Base-by-base conservation (phyloP, 1,140 invertebrate genomes). In the Lepidurus arcticus region DNA sequence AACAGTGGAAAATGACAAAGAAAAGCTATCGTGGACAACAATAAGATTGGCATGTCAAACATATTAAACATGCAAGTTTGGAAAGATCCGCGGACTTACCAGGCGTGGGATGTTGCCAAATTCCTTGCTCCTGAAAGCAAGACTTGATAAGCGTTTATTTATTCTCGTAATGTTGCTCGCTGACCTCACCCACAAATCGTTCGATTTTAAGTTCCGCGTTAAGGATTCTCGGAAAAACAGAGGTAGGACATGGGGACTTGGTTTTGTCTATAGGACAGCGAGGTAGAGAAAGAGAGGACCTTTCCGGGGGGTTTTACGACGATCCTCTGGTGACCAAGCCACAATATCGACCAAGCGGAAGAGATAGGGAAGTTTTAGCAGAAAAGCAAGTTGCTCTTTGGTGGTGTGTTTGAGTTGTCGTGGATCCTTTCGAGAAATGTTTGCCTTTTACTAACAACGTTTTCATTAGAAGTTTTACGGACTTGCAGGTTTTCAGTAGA, bases 1-100 rank as follows among this genome's bases (percentile, higher is more conserved):
- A 65, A 65, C 53, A 5, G 10, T 16, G 16, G 16, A 65, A 65
- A 65, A 65, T 21, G 53, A 65, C 53, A 65, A 65, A n/a, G 53
- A 65, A 65, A 65, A 65, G 53, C 53, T 65, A 65, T 65, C 53
- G 53, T 13, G 53, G 21, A 65, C 53, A 65, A 65, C 9, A 65
- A 9, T 16, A 9, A 65, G 53, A 65, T 65, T 65, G 53, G 53
- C 53, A 65, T 16, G 53, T 65, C 53, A 65, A 34, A n/a, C 21
- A 21, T 65, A 13, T 65, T 65, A 7, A 13, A 65, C 53, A 65
- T 16, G 53, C 53, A 65, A 65, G 21, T 34, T 34, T 34, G 53
- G 6, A 13, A 7, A 65, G 9, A 65, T 65, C 8, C 53, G 53
- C 53, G 16, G 16, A 65, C 53, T 34, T 34, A 4, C 2, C 4